Evolutionary conservation across 2,113 vertebrate genomes (phyloP).

Genomic region (Corythornis vintsioides): DNA sequence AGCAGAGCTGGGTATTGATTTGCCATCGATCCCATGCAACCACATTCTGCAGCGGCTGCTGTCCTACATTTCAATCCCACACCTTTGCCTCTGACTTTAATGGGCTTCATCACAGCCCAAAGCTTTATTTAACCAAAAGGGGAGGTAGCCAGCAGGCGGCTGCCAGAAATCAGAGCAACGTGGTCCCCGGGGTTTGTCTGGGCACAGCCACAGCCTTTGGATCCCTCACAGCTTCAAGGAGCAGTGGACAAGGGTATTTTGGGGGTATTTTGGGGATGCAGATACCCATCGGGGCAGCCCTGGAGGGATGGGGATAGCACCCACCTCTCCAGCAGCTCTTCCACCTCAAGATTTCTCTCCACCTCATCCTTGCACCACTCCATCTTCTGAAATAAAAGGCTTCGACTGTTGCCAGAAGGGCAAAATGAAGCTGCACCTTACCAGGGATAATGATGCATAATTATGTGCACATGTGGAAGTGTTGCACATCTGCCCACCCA

Average conservation of each 20-base stretch:
- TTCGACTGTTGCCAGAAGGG: not conserved
- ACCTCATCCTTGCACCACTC: not conserved
- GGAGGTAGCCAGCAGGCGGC: not conserved
- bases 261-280: too few relatives aligned
- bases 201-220: not conserved
- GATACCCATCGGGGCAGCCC: not conserved
- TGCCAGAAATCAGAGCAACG: slow-evolving; percentile 33
- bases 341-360: not conserved
- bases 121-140: slow-evolving; percentile 54
- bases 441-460: not conserved
- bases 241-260: not conserved
- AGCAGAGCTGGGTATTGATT: slow-evolving; percentile 39
- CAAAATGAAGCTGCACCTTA: not conserved
- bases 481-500: not conserved
- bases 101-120: slow-evolving; percentile 44
- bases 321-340: not conserved
- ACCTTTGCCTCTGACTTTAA: slow-evolving; percentile 51
- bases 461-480: not conserved
- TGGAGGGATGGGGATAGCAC: accelerated
- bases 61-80: slow-evolving; percentile 70
- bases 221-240: not conserved
- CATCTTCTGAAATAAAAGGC: not conserved
- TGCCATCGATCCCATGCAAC: slow-evolving; percentile 65
- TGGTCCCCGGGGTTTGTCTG: accelerated
- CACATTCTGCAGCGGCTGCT: slow-evolving; percentile 65